Evolutionary conservation across 2,797 vertebrate genomes (phyloP), one percentile per base, ranked within the genome.

Genomic region (Neomorphus geoffroyi): DNA sequence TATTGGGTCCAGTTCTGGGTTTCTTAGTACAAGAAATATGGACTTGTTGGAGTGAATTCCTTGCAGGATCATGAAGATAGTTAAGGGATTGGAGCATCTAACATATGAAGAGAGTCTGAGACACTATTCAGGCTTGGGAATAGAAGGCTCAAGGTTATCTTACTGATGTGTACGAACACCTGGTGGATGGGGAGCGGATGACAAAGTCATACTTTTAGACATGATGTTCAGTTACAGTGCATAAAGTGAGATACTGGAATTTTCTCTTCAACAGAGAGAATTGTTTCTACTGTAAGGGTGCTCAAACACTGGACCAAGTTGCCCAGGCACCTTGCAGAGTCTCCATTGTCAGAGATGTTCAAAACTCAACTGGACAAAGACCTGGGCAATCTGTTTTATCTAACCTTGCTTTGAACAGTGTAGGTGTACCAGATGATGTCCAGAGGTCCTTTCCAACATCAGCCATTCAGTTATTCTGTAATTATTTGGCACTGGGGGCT

Each of bases 131-230:
- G 45, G 37, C 28, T 58, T 37, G 37, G 53, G 16, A 77, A 69
- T 22, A 56, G 27, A 82, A 50, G 28, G 9, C 16, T 62, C 64
- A 37, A 7, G 19, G 30, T 35, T 30, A 53, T 46, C 11, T 71
- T 51, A 50, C 7, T 15, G n/a, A 18, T 10, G n/a, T 62, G 17
- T 57, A 57, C 30, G 57, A 57, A 43, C 43, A 69, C 6, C 7
- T 53, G 51, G 9, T 10, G 2, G 21, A 7, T 2, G 2, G 10
- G 14, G 32, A 17, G 43, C 9, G 16, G 10, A 28, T 2, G 4
- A 54, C 19, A 13, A 48, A 54, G 46, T 54, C 18, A 35, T 24
- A 67, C 60, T 67, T 66, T 67, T 54, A 71, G 32, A 43, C 35
- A 14, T 14, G 6, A 11, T 54, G 16, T 14, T 48, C 23, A 37